phyloP scores from a whole-genome alignment of 2,797 vertebrate genomes.

The Pseudomugil tenellus region DNA sequence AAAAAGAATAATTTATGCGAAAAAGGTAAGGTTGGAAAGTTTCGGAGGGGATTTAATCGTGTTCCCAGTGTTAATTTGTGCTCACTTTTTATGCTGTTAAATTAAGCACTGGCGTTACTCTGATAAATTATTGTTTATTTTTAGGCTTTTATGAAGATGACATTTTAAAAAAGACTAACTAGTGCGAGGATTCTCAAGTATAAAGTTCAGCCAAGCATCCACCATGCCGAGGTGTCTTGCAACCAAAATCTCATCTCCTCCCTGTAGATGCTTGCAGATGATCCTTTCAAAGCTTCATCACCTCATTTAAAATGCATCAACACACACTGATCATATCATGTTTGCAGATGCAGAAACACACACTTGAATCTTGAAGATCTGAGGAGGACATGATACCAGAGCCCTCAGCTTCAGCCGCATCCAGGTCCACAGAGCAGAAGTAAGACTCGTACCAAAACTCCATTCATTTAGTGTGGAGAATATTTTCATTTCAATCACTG shows the following conservation, averaged over 20 bases:
- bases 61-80: slow-evolving; percentile 7
- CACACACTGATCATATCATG: background rate
- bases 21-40: slow-evolving; percentile 50
- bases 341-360: slow-evolving; percentile 45
- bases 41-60: background rate
- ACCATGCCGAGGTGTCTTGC: slow-evolving; percentile 26
- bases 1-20: background rate
- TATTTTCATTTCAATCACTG: background rate
- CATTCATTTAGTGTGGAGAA: background rate
- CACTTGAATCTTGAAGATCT: slow-evolving; percentile 67
- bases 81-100: background rate
- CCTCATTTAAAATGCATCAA: background rate
- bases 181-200: background rate
- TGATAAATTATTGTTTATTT: background rate
- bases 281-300: background rate
- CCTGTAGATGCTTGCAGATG: slow-evolving; percentile 1
- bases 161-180: background rate
- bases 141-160: background rate
- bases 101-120: background rate
- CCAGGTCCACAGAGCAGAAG: slow-evolving; percentile 78
- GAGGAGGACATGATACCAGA: slow-evolving; percentile 87
- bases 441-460: slow-evolving; percentile 61
- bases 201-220: background rate
- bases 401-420: slow-evolving; percentile 66
- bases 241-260: slow-evolving; percentile 17